These are phyloP conservation scores for Dilophus febrilis DNA, from an alignment of 2,888 invertebrate genomes.

Conservation along the genomic window DNA sequence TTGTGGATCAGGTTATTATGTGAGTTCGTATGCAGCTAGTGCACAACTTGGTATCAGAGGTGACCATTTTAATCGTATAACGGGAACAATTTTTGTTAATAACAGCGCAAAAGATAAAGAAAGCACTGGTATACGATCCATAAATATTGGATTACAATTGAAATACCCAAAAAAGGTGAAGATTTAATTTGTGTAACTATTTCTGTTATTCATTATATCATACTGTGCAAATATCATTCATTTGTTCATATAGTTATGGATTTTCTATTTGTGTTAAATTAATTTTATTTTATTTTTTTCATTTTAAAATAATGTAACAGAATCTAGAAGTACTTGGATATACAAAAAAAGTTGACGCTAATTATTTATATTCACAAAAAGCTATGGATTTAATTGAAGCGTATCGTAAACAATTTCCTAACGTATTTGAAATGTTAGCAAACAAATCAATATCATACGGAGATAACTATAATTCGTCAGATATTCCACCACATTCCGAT, in stretches of 20 bases:
- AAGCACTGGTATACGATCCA: constrained; percentile 27
- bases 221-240: background rate
- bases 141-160: constrained; percentile 82
- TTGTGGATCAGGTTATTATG: constrained; percentile 16
- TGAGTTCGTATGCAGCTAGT: constrained; percentile 18
- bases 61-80: constrained; percentile 65
- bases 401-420: constrained; percentile 56
- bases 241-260: too few relatives aligned
- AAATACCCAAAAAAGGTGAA: constrained; percentile 72
- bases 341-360: constrained; percentile 48
- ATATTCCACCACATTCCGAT: too few relatives aligned
- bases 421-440: constrained; percentile 52
- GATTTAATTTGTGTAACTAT: background rate
- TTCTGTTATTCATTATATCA: too few relatives aligned
- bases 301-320: constrained; percentile 21
- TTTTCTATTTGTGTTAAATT: too few relatives aligned
- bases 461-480: too few relatives aligned
- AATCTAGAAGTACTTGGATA: constrained; percentile 64
- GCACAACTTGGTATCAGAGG: constrained; percentile 40
- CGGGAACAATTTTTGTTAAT: constrained; percentile 62
- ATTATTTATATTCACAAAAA: constrained; percentile 70
- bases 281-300: too few relatives aligned
- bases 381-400: constrained; percentile 49
- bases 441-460: too few relatives aligned
- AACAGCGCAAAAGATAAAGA: constrained; percentile 29